Percentiles rank a stretch among this genome's conserved stretches.
phyloP scores from a whole-genome alignment of 2,888 invertebrate species.

The Drosophila rellima region DNA sequence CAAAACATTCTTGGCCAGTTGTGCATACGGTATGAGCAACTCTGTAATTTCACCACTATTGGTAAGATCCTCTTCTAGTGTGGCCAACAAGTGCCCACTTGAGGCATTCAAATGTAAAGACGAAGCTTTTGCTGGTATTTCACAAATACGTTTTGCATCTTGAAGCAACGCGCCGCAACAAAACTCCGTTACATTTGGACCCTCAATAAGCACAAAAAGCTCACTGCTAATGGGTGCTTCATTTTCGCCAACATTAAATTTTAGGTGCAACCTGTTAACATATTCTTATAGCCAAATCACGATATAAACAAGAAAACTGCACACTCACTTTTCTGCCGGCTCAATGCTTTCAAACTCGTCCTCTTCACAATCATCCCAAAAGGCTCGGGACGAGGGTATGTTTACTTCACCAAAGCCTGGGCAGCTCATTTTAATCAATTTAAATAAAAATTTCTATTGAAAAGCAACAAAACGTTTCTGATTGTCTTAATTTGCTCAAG shows the following conservation, averaged over 20 bases:
- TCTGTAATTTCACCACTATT: constrained; percentile 81
- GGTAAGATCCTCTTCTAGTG: constrained; percentile 81
- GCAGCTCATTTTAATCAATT: constrained; percentile 72
- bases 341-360: constrained; percentile 68
- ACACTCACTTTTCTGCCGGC: constrained; percentile 64
- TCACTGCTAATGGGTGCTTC: constrained; percentile 59
- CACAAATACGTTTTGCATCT: constrained; percentile 68
- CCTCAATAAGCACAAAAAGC: constrained; percentile 81
- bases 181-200: constrained; percentile 77
- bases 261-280: constrained; percentile 62
- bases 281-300: not conserved
- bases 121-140: constrained; percentile 71
- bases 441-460: not conserved
- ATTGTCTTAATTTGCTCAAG: constrained; percentile 45
- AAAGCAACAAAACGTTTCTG: constrained; percentile 5
- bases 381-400: constrained; percentile 85
- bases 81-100: constrained; percentile 67
- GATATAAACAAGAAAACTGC: constrained; percentile 15
- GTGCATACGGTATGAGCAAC: constrained; percentile 74
- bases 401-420: constrained; percentile 84
- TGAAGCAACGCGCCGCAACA: constrained; percentile 66
- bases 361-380: constrained; percentile 85
- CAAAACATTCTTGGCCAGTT: constrained; percentile 74
- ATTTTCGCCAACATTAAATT: constrained; percentile 45
- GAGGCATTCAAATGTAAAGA: constrained; percentile 57